A percentile compares a stretch with the other conserved stretches of the same genome.
phyloP scores from a whole-genome alignment of 2,797 vertebrate genomes.

The Anguilla pacifica region DNA sequence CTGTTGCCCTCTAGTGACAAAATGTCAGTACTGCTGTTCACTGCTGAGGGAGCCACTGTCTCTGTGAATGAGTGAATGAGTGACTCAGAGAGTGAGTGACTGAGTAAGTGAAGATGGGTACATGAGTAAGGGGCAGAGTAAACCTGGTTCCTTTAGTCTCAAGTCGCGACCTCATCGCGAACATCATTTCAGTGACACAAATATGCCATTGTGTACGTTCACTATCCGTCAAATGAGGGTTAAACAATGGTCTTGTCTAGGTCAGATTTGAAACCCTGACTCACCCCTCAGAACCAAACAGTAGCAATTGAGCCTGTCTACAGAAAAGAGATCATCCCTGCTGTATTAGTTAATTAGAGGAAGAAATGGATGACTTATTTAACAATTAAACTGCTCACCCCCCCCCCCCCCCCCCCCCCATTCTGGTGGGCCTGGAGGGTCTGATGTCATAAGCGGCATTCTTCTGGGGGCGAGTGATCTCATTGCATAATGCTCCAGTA shows the following conservation, averaged over 20 bases:
- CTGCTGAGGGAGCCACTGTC: neutral
- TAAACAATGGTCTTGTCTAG: neutral
- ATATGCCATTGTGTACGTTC: neutral
- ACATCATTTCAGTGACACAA: neutral
- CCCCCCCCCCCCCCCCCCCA: constrained; percentile 36
- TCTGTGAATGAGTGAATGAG: neutral
- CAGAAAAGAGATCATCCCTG: neutral
- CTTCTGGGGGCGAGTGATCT: constrained; percentile 1
- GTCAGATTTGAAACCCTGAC: neutral
- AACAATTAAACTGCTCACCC: constrained; percentile 14
- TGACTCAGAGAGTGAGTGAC: neutral
- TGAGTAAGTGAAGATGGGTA: neutral
- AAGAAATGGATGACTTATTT: neutral
- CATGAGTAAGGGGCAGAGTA: neutral
- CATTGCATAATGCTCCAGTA: constrained; percentile 14
- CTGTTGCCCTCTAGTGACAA: neutral
- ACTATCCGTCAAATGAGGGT: neutral
- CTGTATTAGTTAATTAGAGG: neutral
- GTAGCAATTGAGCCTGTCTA: neutral
- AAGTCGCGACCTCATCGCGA: too few species aligned
- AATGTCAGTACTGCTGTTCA: neutral
- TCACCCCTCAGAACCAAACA: neutral
- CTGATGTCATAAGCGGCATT: constrained; percentile 57
- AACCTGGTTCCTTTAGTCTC: neutral
- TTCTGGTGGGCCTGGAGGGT: constrained; percentile 4